Conservation (phyloP, 2,888 invertebrate species). For the Nesidiocoris tenuis region DNA sequence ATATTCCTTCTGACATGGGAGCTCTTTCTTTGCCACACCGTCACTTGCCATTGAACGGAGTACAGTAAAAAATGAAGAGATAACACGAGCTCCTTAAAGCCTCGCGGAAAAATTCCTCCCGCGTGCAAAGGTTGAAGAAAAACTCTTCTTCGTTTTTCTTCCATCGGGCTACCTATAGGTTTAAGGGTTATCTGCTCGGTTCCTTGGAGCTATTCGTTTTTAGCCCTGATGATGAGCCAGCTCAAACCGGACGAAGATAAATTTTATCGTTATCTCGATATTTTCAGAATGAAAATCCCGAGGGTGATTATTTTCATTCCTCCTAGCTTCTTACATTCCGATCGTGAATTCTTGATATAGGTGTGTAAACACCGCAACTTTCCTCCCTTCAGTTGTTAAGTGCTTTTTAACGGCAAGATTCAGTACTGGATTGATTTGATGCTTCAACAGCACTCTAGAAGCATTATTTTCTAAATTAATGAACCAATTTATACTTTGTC, state of each 20-base stretch:
- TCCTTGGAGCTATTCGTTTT: background rate
- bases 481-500: too few relatives aligned
- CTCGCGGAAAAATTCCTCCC: background rate
- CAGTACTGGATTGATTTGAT: too few relatives aligned
- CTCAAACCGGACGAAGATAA: background rate
- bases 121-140: background rate
- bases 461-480: too few relatives aligned
- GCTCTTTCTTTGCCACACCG: background rate
- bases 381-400: too few relatives aligned
- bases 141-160: background rate
- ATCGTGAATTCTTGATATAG: too few relatives aligned
- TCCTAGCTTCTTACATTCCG: too few relatives aligned
- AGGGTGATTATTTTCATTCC: too few relatives aligned
- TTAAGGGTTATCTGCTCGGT: background rate
- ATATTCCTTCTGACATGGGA: background rate
- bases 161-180: background rate
- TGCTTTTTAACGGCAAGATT: too few relatives aligned
- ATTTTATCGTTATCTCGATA: too few relatives aligned
- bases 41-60: background rate
- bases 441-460: too few relatives aligned
- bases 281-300: too few relatives aligned
- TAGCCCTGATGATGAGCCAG: background rate
- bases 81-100: background rate
- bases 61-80: background rate
- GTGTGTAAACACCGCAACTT: too few relatives aligned